Conservation (phyloP, 92 coral and sea anemone genomes). For the Zoanthus sociatus region DNA sequence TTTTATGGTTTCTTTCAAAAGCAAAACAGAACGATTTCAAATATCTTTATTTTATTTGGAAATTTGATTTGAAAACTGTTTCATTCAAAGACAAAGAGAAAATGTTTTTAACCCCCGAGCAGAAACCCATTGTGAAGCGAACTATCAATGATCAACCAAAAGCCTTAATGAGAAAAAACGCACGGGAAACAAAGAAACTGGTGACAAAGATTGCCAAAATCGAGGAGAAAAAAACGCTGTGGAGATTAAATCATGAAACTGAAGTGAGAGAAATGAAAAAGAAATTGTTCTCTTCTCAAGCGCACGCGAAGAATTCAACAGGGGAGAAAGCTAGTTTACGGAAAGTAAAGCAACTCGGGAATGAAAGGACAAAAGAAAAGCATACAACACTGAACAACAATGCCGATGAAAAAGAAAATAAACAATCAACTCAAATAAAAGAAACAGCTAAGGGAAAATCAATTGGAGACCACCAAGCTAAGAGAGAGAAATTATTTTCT, state of each 20-base stretch:
- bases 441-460: background rate
- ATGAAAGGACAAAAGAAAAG: background rate
- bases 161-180: slow-evolving; percentile 5
- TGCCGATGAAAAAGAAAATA: background rate
- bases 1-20: no score
- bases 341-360: background rate
- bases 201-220: slow-evolving; percentile 20
- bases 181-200: slow-evolving; percentile 6
- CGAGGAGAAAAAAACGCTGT: slow-evolving; percentile 29
- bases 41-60: no score
- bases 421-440: background rate
- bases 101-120: background rate
- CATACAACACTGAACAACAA: background rate
- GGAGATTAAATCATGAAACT: slow-evolving; percentile 14
- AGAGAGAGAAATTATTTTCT: slow-evolving; percentile 1
- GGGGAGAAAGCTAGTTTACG: background rate
- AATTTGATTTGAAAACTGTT: background rate
- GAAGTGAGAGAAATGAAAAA: slow-evolving; percentile 32
- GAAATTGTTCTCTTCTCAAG: slow-evolving; percentile 4
- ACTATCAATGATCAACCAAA: background rate
- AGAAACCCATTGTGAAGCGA: background rate
- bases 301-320: background rate
- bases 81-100: background rate
- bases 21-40: no score
- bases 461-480: background rate